Conservation (phyloP, 2,113 vertebrate species). For the Aplodontia rufa region DNA sequence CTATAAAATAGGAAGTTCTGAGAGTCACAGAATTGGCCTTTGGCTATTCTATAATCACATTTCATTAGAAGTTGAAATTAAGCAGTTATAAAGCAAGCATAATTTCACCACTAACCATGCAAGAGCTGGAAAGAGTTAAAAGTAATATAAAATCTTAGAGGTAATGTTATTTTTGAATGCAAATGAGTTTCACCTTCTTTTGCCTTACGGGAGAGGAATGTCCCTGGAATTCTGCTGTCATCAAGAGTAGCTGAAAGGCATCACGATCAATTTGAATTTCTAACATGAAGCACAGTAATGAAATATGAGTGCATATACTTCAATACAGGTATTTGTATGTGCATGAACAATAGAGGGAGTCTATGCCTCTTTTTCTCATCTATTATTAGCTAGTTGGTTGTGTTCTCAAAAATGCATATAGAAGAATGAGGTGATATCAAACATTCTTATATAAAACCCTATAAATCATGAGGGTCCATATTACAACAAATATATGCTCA, state of each 20-base stretch:
- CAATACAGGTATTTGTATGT: background rate
- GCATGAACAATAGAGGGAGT: slow-evolving; percentile 50
- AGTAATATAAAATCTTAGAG: slow-evolving; percentile 75
- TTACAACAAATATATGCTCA: background rate
- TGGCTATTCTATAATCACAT: slow-evolving; percentile 74
- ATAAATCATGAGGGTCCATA: slow-evolving; percentile 44
- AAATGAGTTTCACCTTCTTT: slow-evolving; percentile 73
- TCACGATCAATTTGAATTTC: slow-evolving; percentile 50
- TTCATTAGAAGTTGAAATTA: slow-evolving; percentile 81
- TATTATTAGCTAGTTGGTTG: background rate
- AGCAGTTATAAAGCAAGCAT: slow-evolving; percentile 75
- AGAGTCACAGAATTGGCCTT: slow-evolving; percentile 75
- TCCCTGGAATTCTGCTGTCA: slow-evolving; percentile 63
- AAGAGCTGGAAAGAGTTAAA: slow-evolving; percentile 70
- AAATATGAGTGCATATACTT: slow-evolving; percentile 55
- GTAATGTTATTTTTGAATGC: slow-evolving; percentile 77
- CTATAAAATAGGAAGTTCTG: slow-evolving; percentile 66
- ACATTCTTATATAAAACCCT: too few species aligned
- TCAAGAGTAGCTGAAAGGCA: slow-evolving; percentile 46
- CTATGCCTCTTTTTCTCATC: background rate
- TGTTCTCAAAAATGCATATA: slow-evolving; percentile 9
- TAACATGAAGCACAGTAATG: slow-evolving; percentile 25
- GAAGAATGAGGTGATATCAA: background rate
- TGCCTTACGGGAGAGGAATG: slow-evolving; percentile 52
- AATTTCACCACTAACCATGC: slow-evolving; percentile 79